A percentile compares a stretch with the other conserved stretches of the same genome.
phyloP scores from a whole-genome alignment of 2,888 invertebrate genomes.

The Linhomoeus sp. region DNA sequence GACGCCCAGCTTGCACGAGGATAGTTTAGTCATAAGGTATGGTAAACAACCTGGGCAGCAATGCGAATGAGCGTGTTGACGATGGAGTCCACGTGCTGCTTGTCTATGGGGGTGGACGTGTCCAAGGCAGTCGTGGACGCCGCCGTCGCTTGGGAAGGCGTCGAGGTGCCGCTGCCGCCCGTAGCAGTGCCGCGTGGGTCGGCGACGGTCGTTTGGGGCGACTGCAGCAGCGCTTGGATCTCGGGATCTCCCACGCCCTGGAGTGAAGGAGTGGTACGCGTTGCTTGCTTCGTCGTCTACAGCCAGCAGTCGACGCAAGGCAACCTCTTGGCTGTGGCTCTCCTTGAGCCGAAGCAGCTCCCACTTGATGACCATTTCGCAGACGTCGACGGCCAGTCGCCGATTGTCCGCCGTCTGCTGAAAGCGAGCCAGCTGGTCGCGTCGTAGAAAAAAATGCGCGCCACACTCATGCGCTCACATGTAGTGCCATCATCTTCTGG shows the following conservation, averaged over 20 bases:
- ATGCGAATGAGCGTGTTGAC: slow-evolving; percentile 70
- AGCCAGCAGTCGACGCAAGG: too few species aligned
- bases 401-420: slow-evolving; percentile 60
- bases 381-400: slow-evolving; percentile 75
- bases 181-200: background rate
- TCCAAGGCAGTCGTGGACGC: background rate
- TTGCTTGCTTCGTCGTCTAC: too few species aligned
- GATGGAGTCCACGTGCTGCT: slow-evolving; percentile 46
- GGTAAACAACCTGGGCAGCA: slow-evolving; percentile 48
- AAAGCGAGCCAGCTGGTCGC: too few species aligned
- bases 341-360: slow-evolving; percentile 44
- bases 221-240: slow-evolving; percentile 5
- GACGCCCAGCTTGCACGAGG: background rate
- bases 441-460: too few species aligned
- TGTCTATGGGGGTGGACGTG: slow-evolving; percentile 8
- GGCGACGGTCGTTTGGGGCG: background rate
- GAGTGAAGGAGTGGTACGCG: too few species aligned
- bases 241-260: slow-evolving; percentile 1
- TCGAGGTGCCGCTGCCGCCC: too few species aligned
- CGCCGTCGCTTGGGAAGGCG: background rate
- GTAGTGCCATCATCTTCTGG: slow-evolving; percentile 51
- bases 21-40: background rate
- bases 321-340: slow-evolving; percentile 9
- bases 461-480: background rate
- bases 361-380: slow-evolving; percentile 95